These are phyloP conservation scores for Agrochola macilenta DNA, from an alignment of 2,888 invertebrate species.

Conservation along the genomic window DNA sequence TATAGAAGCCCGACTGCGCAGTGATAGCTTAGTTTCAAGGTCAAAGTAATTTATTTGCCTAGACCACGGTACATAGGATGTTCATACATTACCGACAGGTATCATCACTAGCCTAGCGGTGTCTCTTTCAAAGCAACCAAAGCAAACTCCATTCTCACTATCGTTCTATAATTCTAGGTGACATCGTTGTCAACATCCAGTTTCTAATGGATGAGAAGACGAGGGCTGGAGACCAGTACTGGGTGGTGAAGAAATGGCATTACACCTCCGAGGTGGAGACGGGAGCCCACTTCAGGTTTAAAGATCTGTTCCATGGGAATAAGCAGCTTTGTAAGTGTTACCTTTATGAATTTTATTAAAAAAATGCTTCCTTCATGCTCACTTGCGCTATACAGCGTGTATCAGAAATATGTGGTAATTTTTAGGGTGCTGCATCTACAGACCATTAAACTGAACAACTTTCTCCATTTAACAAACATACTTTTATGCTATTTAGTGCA, in stretches of 20 bases:
- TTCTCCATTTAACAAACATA: too few species aligned
- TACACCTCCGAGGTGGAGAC: conserved; percentile 76
- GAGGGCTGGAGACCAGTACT: conserved; percentile 73
- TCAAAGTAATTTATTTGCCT: too few species aligned
- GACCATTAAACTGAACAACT: too few species aligned
- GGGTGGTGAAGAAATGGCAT: conserved; percentile 78
- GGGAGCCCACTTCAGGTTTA: conserved; percentile 80
- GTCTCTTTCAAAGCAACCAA: background rate
- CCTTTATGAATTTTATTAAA: too few species aligned
- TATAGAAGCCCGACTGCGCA: background rate
- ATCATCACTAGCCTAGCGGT: background rate
- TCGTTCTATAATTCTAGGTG: conserved; percentile 70
- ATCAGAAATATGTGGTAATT: too few species aligned
- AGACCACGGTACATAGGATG: too few species aligned
- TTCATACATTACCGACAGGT: too few species aligned
- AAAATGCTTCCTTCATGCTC: too few species aligned
- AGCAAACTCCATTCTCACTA: background rate
- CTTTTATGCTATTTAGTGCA: too few species aligned
- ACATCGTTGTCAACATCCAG: conserved; percentile 80
- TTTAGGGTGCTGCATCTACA: too few species aligned
- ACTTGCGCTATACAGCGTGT: too few species aligned
- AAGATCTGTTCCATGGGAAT: conserved; percentile 85
- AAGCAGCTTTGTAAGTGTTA: conserved; percentile 75
- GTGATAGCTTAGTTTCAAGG: background rate
- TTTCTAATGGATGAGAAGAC: conserved; percentile 71